Evolutionary conservation across 2,797 vertebrate genomes (phyloP).

Genomic region (Sarcoramphus papa): DNA sequence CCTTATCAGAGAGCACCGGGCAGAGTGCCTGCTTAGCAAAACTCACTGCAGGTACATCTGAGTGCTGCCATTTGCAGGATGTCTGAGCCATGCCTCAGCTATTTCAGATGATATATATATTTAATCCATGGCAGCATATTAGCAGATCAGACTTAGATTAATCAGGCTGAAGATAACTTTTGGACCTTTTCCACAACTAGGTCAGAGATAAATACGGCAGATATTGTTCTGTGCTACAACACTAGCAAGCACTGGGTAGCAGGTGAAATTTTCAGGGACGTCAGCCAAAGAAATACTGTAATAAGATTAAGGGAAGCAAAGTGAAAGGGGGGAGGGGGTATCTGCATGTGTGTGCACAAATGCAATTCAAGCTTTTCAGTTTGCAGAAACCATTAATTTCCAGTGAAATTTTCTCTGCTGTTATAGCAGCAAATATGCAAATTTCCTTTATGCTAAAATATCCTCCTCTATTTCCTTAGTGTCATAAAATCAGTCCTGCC

Average conservation of each 20-base stretch:
- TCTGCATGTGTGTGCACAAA: background rate
- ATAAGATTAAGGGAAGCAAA: background rate
- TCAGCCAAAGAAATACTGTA: background rate
- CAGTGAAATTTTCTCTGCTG: background rate
- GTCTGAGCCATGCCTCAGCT: background rate
- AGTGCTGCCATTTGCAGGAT: background rate
- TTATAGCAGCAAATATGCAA: background rate
- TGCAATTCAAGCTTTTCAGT: background rate
- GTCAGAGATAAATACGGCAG: conserved; percentile 35
- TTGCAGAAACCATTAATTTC: background rate
- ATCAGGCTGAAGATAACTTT: conserved; percentile 51
- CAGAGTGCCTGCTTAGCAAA: conserved; percentile 10
- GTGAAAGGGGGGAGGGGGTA: background rate
- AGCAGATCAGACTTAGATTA: conserved; percentile 49
- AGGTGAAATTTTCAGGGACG: background rate
- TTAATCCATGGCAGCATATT: conserved; percentile 44
- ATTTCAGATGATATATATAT: conserved; percentile 1
- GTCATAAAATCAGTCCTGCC: background rate
- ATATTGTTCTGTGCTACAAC: background rate
- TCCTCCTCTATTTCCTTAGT: background rate
- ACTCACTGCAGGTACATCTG: background rate
- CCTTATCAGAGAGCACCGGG: background rate
- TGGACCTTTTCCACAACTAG: conserved; percentile 32
- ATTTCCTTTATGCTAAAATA: background rate
- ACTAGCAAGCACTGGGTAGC: background rate